Evolutionary conservation across 2,888 invertebrate species (phyloP), one percentile per base, ranked within the genome.

Genomic region (Gisinianus flammeolus): DNA sequence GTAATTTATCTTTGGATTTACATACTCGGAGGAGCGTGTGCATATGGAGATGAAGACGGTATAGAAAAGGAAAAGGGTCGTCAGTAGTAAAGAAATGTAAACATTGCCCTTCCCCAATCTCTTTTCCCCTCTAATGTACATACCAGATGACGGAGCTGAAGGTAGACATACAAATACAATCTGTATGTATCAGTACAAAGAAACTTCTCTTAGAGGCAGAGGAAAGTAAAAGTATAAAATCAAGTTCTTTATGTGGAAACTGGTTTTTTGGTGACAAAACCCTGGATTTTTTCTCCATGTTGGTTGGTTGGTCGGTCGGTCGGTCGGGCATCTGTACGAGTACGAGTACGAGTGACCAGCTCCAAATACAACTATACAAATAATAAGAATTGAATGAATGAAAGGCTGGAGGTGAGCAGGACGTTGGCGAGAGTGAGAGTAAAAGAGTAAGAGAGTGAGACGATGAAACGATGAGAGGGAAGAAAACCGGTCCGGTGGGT

Each of bases 401-500:
- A 44, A 44, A 16, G 44, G 19, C 12, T 22, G 58, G 62, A 12
- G 22, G 22, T 22, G 26, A 26, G 62, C 62, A 35, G 24, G 16
- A 12, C 16, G 8, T 35, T 35, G 70, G 12, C 10, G 26, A 33
- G 33, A 67, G 67, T 12, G 26, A 28, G 26, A 26, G 33, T n/a
- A 67, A 70, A n/a, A 70, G 44, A 44, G 31, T 67, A 28, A 31
- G n/a, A n/a, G 67, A 67, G 24, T 30, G 28, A 28, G 28, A 44
- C 19, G 44, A 44, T 44, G 12, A 12, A 44, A 44, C 19, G 44
- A 44, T 52, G 19, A 56, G 10, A 22, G 35, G 28, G 73, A 31
- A 33, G 73, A 52, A 73, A 71, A 73, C 73, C 62, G 73, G 73
- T 73, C 62, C 24, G 58, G 28, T 52, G 73, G 73, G 62, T 73